phyloP scores from a whole-genome alignment of 2,888 invertebrate genomes.

The Orthosia incerta region DNA sequence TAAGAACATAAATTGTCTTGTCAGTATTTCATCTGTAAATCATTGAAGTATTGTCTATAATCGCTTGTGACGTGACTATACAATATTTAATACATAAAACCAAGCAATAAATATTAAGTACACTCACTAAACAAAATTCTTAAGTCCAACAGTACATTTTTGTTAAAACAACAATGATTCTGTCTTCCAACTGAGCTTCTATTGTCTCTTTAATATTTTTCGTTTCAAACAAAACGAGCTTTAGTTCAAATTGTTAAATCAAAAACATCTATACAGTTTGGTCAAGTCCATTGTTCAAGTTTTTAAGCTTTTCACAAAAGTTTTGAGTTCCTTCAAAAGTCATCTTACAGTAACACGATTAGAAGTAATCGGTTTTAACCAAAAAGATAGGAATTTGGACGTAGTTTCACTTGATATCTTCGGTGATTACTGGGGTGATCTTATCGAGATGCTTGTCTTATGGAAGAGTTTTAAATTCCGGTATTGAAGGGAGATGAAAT shows the following conservation, averaged over 20 bases:
- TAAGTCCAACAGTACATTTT: constrained; percentile 22
- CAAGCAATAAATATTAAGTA: not conserved
- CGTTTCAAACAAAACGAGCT: constrained; percentile 72
- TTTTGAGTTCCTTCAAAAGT: constrained; percentile 71
- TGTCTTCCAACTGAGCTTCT: constrained; percentile 35
- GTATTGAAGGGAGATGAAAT: not conserved
- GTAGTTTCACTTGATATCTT: constrained; percentile 48
- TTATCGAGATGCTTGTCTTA: not conserved
- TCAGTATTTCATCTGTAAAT: not conserved
- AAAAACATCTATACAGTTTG: constrained; percentile 75
- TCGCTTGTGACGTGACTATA: not conserved
- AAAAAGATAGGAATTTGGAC: constrained; percentile 49
- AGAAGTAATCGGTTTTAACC: constrained; percentile 63
- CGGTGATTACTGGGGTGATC: constrained; percentile 8
- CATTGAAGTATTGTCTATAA: not conserved
- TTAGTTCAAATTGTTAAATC: constrained; percentile 75
- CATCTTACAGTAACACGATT: constrained; percentile 75
- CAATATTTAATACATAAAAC: constrained; percentile 4
- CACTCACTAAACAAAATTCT: not conserved
- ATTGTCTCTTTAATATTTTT: constrained; percentile 70
- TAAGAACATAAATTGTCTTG: not conserved
- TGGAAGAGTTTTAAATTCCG: not conserved
- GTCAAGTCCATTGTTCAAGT: constrained; percentile 76
- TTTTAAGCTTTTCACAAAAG: constrained; percentile 69
- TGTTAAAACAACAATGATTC: constrained; percentile 50